Base-by-base conservation (phyloP, 2,797 vertebrate species). In the Malurus leucopterus region DNA sequence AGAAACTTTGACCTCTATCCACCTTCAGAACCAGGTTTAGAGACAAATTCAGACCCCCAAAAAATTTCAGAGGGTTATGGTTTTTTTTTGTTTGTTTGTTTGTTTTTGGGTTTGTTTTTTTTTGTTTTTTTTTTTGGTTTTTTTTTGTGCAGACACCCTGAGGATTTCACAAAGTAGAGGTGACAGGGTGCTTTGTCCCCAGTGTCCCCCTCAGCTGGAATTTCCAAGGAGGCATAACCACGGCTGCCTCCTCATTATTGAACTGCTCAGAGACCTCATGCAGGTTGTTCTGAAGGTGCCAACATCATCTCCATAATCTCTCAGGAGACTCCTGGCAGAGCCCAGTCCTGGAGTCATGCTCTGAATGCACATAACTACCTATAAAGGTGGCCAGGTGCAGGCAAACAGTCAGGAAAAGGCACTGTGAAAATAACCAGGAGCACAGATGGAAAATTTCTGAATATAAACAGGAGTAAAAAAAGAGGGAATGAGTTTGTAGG, bases 131-230 rank as follows among this genome's bases (percentile, higher is more conserved):
- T n/a, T n/a, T n/a, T n/a, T n/a, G n/a, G n/a, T n/a, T n/a, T n/a
- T n/a, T 10, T 24, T 11, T 27, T 18, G 1, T 36, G 20, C 24
- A 74, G n/a, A 49, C 11, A 8, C 22, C 20, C 32, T 6, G 15
- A 36, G 40, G 32, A 15, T 65, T 65, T 78, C 24, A 43, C 20
- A 72, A 69, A 27, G 4, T 13, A 46, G 34, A 51, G 13, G 30
- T 64, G 17, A 18, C 0, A 0, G 6, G 3, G 4, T 69, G 14
- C 36, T n/a, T 41, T 68, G 49, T 32, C 9, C 23, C 34, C 16
- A 13, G 24, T 7, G 11, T 27, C 3, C 11, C 26, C 10, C 19
- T 72, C 71, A 79, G 36, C 13, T 40, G 40, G 21, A 30, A 14
- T 82, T 69, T 75, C 64, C 82, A 57, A 57, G 17, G 7, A 80